Percentiles rank a stretch among this genome's conserved stretches.
Evolutionary conservation across 2,888 invertebrate genomes (phyloP).

Genomic region (Nyleta sp.): DNA sequence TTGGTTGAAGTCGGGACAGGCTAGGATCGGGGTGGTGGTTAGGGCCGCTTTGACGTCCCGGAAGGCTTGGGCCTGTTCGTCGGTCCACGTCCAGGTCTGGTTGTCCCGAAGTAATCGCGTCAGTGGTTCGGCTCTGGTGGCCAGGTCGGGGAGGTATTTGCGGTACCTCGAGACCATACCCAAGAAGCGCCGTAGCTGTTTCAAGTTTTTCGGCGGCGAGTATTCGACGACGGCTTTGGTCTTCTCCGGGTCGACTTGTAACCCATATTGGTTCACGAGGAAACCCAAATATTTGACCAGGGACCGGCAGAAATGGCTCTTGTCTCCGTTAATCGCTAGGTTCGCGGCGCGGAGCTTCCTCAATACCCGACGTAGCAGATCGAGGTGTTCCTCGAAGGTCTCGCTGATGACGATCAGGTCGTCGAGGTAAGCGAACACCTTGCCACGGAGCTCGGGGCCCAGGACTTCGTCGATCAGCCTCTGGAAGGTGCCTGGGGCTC

Average conservation of each 20-base stretch:
- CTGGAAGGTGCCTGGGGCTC: constrained; percentile 66
- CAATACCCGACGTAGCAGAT: not conserved
- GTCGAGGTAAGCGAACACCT: constrained; percentile 60
- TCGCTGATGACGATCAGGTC: constrained; percentile 54
- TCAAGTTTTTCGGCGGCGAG: not conserved
- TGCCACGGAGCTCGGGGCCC: constrained; percentile 58
- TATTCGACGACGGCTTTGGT: not conserved
- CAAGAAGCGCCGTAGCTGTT: constrained; percentile 69
- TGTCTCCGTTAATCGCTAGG: not conserved
- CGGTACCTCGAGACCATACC: constrained; percentile 74
- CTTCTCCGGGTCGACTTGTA: constrained; percentile 54
- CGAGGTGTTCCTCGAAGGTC: constrained; percentile 26
- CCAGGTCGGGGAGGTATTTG: constrained; percentile 68
- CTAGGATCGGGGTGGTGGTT: not conserved
- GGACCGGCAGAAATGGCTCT: constrained; percentile 57
- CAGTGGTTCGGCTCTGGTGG: constrained; percentile 41
- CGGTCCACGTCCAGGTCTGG: not conserved
- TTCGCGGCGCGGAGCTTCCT: not conserved
- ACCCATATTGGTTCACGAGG: constrained; percentile 67
- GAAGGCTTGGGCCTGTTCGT: too few relatives aligned
- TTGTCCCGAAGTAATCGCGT: not conserved
- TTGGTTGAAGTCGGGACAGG: not conserved
- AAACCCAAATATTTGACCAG: constrained; percentile 71
- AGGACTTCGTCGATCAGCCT: constrained; percentile 63
- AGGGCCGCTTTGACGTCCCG: not conserved